These are phyloP conservation scores for Borostomias antarcticus DNA, from an alignment of 2,797 vertebrate species.

Conservation along the genomic window DNA sequence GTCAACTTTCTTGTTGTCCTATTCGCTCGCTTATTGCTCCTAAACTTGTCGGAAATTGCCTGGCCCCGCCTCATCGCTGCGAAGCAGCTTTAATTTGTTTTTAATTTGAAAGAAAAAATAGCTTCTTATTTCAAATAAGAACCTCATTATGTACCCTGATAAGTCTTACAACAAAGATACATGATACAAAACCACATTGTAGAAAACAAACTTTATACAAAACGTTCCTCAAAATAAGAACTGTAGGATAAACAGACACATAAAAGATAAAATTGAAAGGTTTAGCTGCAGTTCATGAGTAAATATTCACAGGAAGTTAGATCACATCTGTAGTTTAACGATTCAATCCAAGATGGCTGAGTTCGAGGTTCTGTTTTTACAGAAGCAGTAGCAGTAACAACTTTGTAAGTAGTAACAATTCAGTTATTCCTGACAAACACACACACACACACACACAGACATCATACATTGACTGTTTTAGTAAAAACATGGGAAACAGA, in stretches of 20 bases:
- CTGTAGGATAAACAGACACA: constrained; percentile 43
- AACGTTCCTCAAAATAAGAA: constrained; percentile 34
- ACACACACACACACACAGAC: too few relatives aligned
- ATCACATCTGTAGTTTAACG: constrained; percentile 21
- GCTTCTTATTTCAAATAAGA: constrained; percentile 63
- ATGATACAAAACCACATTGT: constrained; percentile 42
- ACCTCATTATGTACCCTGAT: constrained; percentile 63
- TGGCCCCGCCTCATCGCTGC: too few relatives aligned
- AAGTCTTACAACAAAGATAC: constrained; percentile 42
- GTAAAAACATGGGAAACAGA: constrained; percentile 39
- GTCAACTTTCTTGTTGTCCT: too few relatives aligned
- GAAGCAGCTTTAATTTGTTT: too few relatives aligned
- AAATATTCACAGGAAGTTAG: constrained; percentile 21
- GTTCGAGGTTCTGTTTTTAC: constrained; percentile 10
- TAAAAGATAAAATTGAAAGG: constrained; percentile 27
- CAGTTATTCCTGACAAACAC: constrained; percentile 32
- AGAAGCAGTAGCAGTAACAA: neutral
- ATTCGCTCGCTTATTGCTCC: too few relatives aligned
- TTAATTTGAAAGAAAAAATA: constrained; percentile 70
- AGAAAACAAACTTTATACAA: constrained; percentile 30
- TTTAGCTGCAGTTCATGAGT: neutral
- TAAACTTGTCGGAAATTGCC: too few relatives aligned
- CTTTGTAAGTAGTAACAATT: constrained; percentile 11
- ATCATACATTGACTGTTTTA: constrained; percentile 46
- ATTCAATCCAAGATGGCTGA: constrained; percentile 21